Evolutionary conservation across 1,140 invertebrate genomes (phyloP).

Genomic region (Belonocnema kinseyi): DNA sequence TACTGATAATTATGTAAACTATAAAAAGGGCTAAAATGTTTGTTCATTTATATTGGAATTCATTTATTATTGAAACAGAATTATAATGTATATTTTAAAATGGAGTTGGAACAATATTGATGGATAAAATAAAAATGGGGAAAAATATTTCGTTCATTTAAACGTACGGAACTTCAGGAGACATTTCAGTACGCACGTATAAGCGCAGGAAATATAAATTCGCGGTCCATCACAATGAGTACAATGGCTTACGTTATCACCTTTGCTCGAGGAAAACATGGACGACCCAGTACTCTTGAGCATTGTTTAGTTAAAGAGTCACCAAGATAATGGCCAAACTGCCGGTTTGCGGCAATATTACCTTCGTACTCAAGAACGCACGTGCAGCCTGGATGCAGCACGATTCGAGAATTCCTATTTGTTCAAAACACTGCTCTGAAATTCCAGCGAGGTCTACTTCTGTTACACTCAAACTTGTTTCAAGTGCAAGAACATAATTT

Average conservation of each 20-base stretch:
- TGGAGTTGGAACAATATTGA: no score
- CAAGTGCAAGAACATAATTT: constrained; percentile 11
- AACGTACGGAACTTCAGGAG: no score
- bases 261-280: neutral
- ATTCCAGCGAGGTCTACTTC: constrained; percentile 16
- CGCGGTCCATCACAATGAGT: neutral
- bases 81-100: no score
- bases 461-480: constrained; percentile 11
- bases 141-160: no score
- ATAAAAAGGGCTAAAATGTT: no score
- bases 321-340: constrained; percentile 23
- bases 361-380: neutral
- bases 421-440: constrained; percentile 9
- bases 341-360: constrained; percentile 4
- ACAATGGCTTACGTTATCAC: constrained; percentile 17
- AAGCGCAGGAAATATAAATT: constrained; percentile 13
- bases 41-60: no score
- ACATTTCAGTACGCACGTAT: constrained; percentile 4
- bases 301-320: constrained; percentile 17
- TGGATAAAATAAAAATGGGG: no score
- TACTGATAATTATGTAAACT: no score
- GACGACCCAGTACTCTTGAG: constrained; percentile 7
- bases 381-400: neutral
- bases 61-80: no score
- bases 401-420: constrained; percentile 15